Percentiles rank a stretch among this genome's conserved stretches.
Conservation (phyloP, 2,888 invertebrate genomes). For the Apodemia duryi region DNA sequence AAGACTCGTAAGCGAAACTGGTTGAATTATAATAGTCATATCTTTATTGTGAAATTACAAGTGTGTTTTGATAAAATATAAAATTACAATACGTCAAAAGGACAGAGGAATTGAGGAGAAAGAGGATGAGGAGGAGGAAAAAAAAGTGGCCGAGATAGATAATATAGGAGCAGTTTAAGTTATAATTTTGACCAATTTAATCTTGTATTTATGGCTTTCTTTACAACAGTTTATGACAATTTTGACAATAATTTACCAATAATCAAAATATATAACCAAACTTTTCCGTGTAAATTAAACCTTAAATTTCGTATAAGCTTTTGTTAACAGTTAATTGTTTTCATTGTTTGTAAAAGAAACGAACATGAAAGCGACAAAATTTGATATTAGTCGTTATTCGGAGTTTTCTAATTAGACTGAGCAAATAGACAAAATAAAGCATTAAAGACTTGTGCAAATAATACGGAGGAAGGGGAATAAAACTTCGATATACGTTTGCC, state of each 20-base stretch:
- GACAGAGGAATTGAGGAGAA: too few species aligned
- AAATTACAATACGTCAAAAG: too few species aligned
- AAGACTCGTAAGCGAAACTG: too few species aligned
- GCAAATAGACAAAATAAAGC: constrained; percentile 76
- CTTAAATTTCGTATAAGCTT: neutral
- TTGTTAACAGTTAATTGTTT: constrained; percentile 10
- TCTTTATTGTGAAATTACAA: too few species aligned
- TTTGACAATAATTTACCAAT: neutral
- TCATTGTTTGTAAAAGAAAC: constrained; percentile 13
- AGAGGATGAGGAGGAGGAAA: too few species aligned
- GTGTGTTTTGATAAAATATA: too few species aligned
- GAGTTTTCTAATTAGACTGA: constrained; percentile 77
- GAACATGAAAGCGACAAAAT: constrained; percentile 47
- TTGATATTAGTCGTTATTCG: constrained; percentile 66
- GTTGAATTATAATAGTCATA: too few species aligned
- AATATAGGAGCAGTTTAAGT: too few species aligned
- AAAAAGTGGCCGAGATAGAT: too few species aligned
- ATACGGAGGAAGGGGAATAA: constrained; percentile 54
- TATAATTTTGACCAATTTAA: too few species aligned
- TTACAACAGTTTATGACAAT: neutral
- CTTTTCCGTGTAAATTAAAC: neutral
- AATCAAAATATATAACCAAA: neutral
- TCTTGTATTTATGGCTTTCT: too few species aligned
- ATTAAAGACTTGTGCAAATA: constrained; percentile 75
- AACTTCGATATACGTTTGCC: constrained; percentile 21